phyloP scores from a whole-genome alignment of 2,888 invertebrate species.

The Phragmatobia fuliginosa region DNA sequence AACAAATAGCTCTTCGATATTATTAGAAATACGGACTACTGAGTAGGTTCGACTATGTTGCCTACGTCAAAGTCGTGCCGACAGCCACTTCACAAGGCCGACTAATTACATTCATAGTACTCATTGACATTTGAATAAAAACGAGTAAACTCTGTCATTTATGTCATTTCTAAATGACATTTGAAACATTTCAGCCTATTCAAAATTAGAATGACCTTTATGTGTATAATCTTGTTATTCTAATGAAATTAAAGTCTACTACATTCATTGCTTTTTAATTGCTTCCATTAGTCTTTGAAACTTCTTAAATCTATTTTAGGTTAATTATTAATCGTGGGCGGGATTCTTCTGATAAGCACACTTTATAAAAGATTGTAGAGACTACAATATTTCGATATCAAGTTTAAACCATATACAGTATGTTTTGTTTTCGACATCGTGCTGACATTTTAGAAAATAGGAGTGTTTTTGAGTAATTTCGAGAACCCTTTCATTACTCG shows the following conservation, averaged over 20 bases:
- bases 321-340: neutral
- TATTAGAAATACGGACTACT: neutral
- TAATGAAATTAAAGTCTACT: neutral
- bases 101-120: neutral
- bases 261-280: neutral
- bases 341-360: neutral
- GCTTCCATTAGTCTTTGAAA: neutral
- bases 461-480: neutral
- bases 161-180: neutral
- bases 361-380: neutral
- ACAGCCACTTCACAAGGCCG: slow-evolving; percentile 3
- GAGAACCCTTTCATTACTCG: too few relatives aligned
- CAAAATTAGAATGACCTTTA: neutral
- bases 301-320: neutral
- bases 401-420: neutral
- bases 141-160: too few relatives aligned
- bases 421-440: too few relatives aligned
- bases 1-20: neutral
- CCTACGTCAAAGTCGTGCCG: neutral
- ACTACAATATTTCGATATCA: neutral
- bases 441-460: too few relatives aligned
- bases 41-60: neutral
- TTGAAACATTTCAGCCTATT: neutral
- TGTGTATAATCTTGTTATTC: neutral
- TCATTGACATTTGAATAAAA: neutral